Percentiles rank a stretch among this genome's conserved stretches.
phyloP scores from a whole-genome alignment of 2,888 invertebrate species.

The Heliconius cydno region DNA sequence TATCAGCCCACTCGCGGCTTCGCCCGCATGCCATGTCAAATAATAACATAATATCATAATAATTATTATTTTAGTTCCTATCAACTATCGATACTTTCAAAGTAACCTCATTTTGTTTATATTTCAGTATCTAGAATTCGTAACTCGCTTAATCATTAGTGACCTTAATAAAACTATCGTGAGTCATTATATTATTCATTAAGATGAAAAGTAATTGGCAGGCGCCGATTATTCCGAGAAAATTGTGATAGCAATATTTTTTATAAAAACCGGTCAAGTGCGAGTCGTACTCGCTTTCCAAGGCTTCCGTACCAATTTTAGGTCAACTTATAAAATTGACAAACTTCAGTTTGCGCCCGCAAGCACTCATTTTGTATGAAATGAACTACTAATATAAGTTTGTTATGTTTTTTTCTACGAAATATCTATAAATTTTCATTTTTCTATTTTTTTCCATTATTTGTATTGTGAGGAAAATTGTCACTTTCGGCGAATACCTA shows the following conservation, averaged over 20 bases:
- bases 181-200: conserved; percentile 26
- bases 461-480: background rate
- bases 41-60: background rate
- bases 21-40: no score
- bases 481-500: background rate
- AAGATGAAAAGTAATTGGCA: conserved; percentile 7
- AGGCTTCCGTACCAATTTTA: background rate
- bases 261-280: background rate
- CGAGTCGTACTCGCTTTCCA: background rate
- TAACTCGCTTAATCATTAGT: conserved; percentile 30
- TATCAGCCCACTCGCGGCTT: no score
- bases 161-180: conserved; percentile 19
- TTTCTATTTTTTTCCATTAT: no score
- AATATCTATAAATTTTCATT: no score
- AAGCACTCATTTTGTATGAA: no score
- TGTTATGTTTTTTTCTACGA: no score
- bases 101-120: conserved; percentile 10
- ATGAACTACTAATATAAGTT: no score
- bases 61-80: conserved; percentile 17
- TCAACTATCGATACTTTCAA: background rate
- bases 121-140: conserved; percentile 3
- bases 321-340: no score
- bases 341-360: no score
- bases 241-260: conserved; percentile 2
- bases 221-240: conserved; percentile 25